These are phyloP conservation scores for Setipinna tenuifilis DNA, from an alignment of 2,797 vertebrate species.

Conservation along the genomic window DNA sequence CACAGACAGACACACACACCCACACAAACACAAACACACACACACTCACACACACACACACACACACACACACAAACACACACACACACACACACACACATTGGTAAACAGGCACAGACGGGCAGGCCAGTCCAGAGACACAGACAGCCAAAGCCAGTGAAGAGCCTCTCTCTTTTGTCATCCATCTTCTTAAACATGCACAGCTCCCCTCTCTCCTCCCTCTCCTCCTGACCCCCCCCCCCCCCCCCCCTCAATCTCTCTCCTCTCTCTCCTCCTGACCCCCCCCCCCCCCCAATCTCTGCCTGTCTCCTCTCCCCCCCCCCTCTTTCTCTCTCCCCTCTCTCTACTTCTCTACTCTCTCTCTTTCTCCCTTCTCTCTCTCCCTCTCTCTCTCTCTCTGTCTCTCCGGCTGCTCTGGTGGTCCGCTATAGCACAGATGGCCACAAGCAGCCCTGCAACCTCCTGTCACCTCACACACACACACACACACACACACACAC, in stretches of 20 bases:
- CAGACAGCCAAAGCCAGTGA: conserved; percentile 41
- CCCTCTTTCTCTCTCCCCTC: conserved; percentile 37
- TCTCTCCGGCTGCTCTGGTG: conserved; percentile 52
- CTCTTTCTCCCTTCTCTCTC: neutral
- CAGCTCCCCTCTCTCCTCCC: conserved; percentile 44
- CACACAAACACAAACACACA: conserved; percentile 16
- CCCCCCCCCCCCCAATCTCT: conserved; percentile 36
- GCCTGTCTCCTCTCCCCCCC: conserved; percentile 47
- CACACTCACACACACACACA: conserved; percentile 16
- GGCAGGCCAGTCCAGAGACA: neutral
- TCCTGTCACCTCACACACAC: conserved; percentile 16
- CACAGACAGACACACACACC: neutral
- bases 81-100: conserved; percentile 16
- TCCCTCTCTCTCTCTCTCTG: conserved; percentile 40
- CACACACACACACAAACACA: conserved; percentile 15
- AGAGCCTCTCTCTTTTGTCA: conserved; percentile 63
- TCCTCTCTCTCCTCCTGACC: too few relatives aligned
- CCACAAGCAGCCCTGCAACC: conserved; percentile 40
- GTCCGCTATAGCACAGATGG: conserved; percentile 71
- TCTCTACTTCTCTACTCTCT: conserved; percentile 41
- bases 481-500: conserved; percentile 36
- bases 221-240: conserved; percentile 31
- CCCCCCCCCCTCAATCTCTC: conserved; percentile 46
- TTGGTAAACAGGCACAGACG: neutral
- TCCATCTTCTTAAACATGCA: conserved; percentile 69